Conservation (phyloP, 1,140 invertebrate genomes). For the Fopius arisanus region DNA sequence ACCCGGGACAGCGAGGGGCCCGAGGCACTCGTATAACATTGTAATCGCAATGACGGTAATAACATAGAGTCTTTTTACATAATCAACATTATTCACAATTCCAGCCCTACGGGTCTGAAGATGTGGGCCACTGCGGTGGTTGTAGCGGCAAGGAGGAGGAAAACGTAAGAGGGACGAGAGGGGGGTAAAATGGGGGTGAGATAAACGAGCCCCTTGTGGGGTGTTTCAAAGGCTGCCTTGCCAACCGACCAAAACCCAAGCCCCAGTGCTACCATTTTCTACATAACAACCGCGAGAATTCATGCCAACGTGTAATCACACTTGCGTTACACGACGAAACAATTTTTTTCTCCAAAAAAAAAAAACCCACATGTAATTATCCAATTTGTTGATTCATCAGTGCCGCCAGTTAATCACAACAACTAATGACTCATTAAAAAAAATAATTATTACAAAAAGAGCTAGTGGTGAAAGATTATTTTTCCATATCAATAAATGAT, state of each 20-base stretch:
- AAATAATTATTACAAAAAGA: no score
- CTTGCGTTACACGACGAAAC: slow-evolving; percentile 32
- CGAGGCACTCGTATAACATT: slow-evolving; percentile 28
- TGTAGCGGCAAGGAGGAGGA: neutral
- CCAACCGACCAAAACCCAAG: slow-evolving; percentile 47
- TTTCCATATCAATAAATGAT: slow-evolving; percentile 37
- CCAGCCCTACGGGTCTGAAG: neutral
- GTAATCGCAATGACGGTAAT: slow-evolving; percentile 39
- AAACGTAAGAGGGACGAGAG: neutral
- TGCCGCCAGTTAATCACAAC: no score
- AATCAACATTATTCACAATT: slow-evolving; percentile 32
- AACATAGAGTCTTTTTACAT: slow-evolving; percentile 39
- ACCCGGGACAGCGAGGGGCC: neutral
- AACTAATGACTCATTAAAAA: no score
- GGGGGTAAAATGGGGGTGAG: slow-evolving; percentile 43
- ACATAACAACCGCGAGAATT: slow-evolving; percentile 17
- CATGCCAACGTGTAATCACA: slow-evolving; percentile 40
- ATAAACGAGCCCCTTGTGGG: slow-evolving; percentile 62
- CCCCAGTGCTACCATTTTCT: neutral
- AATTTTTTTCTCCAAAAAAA: neutral
- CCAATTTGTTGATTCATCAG: no score
- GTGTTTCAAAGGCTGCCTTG: slow-evolving; percentile 60
- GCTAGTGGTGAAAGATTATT: neutral
- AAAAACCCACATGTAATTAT: no score
- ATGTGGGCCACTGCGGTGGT: neutral